These are phyloP conservation scores for Amphiprion ocellaris DNA, from an alignment of 2,113 vertebrate species.

Conservation along the genomic window DNA sequence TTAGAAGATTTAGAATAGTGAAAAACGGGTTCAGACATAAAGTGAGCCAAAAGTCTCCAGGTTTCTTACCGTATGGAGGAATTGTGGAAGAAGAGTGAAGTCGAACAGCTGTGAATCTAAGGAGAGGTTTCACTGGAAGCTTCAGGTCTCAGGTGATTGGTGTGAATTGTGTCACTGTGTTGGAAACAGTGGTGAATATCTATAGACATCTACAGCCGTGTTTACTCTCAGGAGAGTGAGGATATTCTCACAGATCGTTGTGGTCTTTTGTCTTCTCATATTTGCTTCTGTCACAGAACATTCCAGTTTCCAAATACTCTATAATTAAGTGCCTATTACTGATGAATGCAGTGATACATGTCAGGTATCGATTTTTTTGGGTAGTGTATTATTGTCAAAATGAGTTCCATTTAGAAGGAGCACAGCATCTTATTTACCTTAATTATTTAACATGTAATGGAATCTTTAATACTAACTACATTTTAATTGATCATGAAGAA, in stretches of 20 bases:
- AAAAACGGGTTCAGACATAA: no score
- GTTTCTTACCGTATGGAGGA: conserved; percentile 18
- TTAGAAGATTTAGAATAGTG: no score
- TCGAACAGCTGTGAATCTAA: background rate
- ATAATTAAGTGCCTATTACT: conserved; percentile 22
- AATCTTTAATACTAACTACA: background rate
- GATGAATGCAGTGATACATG: background rate
- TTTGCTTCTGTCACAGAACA: conserved; percentile 43
- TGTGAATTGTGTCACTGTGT: no score
- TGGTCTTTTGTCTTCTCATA: conserved; percentile 1
- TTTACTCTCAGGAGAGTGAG: background rate
- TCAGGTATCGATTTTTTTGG: background rate
- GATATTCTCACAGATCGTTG: background rate
- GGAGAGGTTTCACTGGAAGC: no score
- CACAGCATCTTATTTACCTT: background rate
- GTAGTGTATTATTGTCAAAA: background rate
- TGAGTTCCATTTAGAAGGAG: background rate
- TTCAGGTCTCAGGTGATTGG: no score
- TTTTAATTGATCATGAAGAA: no score
- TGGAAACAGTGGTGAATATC: background rate
- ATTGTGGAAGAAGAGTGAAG: background rate
- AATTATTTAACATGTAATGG: background rate
- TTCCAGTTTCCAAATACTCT: conserved; percentile 29
- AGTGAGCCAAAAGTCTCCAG: background rate
- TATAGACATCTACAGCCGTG: background rate